Base-by-base conservation (phyloP, 2,113 vertebrate species). In the Ploceus nigricollis region DNA sequence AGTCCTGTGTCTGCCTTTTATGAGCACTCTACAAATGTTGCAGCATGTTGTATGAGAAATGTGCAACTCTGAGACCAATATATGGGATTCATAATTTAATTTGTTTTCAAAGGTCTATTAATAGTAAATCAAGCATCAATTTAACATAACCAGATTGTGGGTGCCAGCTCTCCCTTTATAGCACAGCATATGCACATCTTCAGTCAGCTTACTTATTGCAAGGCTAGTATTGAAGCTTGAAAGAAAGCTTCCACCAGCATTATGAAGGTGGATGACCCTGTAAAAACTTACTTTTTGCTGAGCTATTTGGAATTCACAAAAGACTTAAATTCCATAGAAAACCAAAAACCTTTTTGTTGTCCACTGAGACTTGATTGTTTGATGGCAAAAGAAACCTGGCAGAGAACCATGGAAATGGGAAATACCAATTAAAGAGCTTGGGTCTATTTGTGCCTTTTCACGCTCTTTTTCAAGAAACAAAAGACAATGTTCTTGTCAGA, bases 111-210 rank as follows among this genome's bases (percentile, higher is more conserved):
- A 73, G n/a, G 33, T 42, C 63, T 91, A 73, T 91, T 94, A 75
- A 91, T 91, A 95, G 81, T 82, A 90, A 91, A 94, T 82, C 71
- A 94, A 93, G 50, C 20, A 94, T 89, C 81, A 89, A 6, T 95
- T 93, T 58, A 91, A 61, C 82, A 83, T 70, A 86, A 90, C 60
- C 6, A 8, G 35, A 76, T 37, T 0, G 15, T 83, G 47, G 28
- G 39, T 88, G 71, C 31, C 88, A 90, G 60, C n/a, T 82, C 68
- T 73, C 22, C n/a, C 16, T 92, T 83, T 89, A 78, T 39, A 96
- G 90, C 35, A 66, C 58, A 94, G 33, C 47, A 58, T 77, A 85
- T 56, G 75, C 31, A 83, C 0, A 0, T 73, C 85, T 71, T 89
- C 71, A 78, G 75, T 63, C 76, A 73, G 20, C 63, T 88, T 77